Percentiles rank a stretch among this genome's conserved stretches.
Evolutionary conservation across 2,797 vertebrate genomes (phyloP).

Genomic region (Chaetophractus vellerosus): DNA sequence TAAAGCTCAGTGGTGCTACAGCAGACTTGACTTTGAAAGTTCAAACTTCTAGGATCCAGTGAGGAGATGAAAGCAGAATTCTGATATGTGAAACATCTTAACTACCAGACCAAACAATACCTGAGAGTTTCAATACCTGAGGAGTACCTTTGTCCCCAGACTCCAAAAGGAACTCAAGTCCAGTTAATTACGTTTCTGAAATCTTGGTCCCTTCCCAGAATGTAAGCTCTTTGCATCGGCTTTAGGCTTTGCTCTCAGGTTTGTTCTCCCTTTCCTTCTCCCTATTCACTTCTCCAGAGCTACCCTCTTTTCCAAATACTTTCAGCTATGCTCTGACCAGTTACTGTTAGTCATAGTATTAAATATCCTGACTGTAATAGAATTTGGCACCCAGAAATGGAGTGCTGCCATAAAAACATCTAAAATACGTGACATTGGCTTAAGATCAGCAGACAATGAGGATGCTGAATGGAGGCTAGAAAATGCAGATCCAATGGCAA

Average conservation of each 20-base stretch:
- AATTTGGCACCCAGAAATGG: background rate
- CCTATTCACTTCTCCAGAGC: background rate
- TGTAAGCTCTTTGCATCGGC: background rate
- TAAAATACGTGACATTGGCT: background rate
- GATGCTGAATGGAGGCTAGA: background rate
- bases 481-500: background rate
- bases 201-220: background rate
- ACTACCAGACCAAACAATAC: background rate
- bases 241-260: conserved; percentile 13
- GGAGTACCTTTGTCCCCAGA: background rate
- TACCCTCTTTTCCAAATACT: background rate
- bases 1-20: background rate
- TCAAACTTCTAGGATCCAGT: background rate
- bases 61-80: conserved; percentile 47
- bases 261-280: background rate
- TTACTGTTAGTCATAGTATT: background rate
- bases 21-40: background rate
- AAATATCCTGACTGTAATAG: background rate
- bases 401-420: conserved; percentile 1
- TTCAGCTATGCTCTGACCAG: background rate
- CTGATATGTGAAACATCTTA: background rate
- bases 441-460: conserved; percentile 8
- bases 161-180: background rate
- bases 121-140: background rate
- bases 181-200: background rate